These are phyloP conservation scores for Equus przewalskii DNA, from an alignment of 2,113 vertebrate species.

Conservation along the genomic window DNA sequence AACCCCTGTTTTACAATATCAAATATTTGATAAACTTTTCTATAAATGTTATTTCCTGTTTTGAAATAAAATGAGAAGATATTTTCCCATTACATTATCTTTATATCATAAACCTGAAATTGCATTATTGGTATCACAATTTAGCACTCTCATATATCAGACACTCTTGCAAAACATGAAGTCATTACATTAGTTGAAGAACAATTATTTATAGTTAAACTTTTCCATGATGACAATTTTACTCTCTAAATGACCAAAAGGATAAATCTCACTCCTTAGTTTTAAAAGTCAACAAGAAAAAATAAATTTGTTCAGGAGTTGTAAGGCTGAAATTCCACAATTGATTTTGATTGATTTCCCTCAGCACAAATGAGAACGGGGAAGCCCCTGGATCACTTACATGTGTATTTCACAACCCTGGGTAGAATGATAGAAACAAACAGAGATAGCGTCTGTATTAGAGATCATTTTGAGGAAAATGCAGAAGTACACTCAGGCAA, in stretches of 20 bases:
- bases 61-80: slow-evolving; percentile 35
- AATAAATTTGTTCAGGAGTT: background rate
- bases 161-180: slow-evolving; percentile 33
- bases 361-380: background rate
- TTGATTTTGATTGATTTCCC: background rate
- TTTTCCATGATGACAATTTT: slow-evolving; percentile 29
- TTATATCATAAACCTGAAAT: slow-evolving; percentile 20
- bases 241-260: slow-evolving; percentile 38
- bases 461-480: slow-evolving; percentile 52
- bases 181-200: background rate
- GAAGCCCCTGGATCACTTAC: background rate
- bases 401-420: background rate
- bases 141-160: background rate
- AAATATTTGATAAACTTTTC: background rate
- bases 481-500: background rate
- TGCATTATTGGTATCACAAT: background rate
- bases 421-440: slow-evolving; percentile 3
- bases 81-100: background rate
- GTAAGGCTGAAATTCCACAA: background rate
- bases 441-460: background rate
- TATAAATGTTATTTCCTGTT: background rate
- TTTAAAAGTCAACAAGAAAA: slow-evolving; percentile 32
- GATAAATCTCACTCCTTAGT: background rate
- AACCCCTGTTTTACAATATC: background rate
- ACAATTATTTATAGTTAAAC: slow-evolving; percentile 11